These are phyloP conservation scores for Cryptosula pallasiana DNA, from an alignment of 2,888 invertebrate species.

Conservation along the genomic window DNA sequence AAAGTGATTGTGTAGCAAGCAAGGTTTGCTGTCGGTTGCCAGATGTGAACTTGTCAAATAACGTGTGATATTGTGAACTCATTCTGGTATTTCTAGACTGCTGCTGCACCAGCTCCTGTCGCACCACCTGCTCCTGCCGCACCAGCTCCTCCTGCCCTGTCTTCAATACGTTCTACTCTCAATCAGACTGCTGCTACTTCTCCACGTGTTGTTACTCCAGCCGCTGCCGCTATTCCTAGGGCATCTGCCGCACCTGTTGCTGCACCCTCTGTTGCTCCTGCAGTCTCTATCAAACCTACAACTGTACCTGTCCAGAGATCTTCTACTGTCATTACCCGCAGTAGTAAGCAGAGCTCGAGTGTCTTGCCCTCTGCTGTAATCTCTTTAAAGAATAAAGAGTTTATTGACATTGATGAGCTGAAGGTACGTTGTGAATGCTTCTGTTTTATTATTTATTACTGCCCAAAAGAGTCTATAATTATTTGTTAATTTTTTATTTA, in stretches of 20 bases:
- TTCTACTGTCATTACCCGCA: background rate
- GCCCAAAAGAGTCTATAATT: too few species aligned
- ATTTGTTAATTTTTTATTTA: too few species aligned
- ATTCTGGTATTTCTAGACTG: too few species aligned
- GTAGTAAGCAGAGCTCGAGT: background rate
- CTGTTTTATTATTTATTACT: too few species aligned
- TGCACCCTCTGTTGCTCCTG: background rate
- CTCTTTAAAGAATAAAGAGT: background rate
- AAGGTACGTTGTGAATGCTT: background rate
- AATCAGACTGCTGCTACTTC: too few species aligned
- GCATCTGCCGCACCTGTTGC: background rate
- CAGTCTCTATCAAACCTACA: background rate
- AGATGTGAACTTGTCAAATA: too few species aligned
- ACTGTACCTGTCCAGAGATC: background rate
- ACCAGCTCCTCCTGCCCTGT: background rate
- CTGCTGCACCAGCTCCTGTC: too few species aligned
- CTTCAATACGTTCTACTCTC: background rate
- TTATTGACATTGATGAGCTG: constrained; percentile 13
- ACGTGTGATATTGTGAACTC: too few species aligned
- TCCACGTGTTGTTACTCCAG: background rate
- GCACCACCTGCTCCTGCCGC: background rate
- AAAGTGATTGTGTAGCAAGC: too few species aligned
- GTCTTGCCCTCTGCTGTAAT: too few species aligned
- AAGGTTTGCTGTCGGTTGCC: too few species aligned
- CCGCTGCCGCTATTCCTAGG: constrained; percentile 1